Base-by-base conservation (phyloP, 1,140 invertebrate species). In the Tenebrio molitor region DNA sequence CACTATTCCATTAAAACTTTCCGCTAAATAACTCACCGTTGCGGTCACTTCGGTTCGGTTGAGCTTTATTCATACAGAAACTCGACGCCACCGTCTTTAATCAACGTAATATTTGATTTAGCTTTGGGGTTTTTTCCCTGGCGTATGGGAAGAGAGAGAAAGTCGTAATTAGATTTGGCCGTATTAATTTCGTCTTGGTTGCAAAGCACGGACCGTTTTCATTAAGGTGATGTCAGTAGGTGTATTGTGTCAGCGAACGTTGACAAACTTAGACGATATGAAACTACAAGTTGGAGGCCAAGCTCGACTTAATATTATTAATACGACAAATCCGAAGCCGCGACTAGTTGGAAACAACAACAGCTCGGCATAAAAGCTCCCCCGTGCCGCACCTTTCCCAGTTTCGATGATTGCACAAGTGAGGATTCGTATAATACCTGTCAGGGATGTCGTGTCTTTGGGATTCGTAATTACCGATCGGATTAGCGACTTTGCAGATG, bases 1-100 rank as follows among this genome's bases (percentile, higher is more conserved):
- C 23, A 46, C 42, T 50, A 50, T 50, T 50, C 44, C 44, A 50
- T 50, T 50, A 50, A 50, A 50, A 50, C 16, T 50, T 50, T 50
- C 44, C 44, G 44, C 16, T 50, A 50, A 50, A 50, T 50, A 50
- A 50, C 19, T 50, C 44, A 23, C 44, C 44, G 23, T 50, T 50
- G 15, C 44, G 36, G 44, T 50, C 44, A 33, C 29, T 33, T 33
- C 44, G n/a, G 21, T 6, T 19, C 16, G 6, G 42, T 33, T 33
- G 4, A 46, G 44, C 44, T 50, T 23, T 50, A 50, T 50, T 50
- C 44, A 21, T 21, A 21, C 23, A 14, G 44, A 17, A 17, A 19
- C 44, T 50, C 44, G 16, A 50, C 14, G 16, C 44, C 14, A 50
- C 15, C 44, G 23, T 50, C 44, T 50, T 50, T 50, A 50, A 50